A percentile compares a stretch with the other conserved stretches of the same genome.
Evolutionary conservation across 2,113 vertebrate species (phyloP).

Genomic region (Salvelinus fontinalis): DNA sequence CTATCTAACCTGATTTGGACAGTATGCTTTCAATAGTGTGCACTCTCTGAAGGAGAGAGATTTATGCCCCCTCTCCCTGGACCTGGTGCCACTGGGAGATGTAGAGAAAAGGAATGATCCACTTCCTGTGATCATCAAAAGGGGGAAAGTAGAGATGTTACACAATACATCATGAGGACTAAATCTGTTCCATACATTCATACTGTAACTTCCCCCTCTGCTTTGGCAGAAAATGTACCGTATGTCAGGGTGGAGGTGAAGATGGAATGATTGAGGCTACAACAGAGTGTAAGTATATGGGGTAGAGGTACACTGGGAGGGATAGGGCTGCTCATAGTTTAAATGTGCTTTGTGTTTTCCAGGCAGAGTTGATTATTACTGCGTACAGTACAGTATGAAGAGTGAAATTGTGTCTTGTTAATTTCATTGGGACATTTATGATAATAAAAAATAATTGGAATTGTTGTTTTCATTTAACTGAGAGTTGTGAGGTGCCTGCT

Average conservation of each 20-base stretch:
- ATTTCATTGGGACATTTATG: neutral
- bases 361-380: neutral
- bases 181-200: neutral
- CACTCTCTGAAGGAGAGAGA: constrained; percentile 56
- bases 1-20: constrained; percentile 43
- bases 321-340: neutral
- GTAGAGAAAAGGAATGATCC: constrained; percentile 40
- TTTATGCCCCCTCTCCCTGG: constrained; percentile 40
- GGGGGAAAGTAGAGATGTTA: neutral
- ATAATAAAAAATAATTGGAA: neutral
- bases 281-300: neutral
- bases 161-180: neutral
- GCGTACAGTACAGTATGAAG: neutral
- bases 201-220: neutral
- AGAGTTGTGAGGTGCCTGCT: constrained; percentile 26
- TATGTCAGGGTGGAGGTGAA: neutral
- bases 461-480: constrained; percentile 13
- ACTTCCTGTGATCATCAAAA: constrained; percentile 14
- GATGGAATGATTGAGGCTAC: neutral
- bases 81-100: constrained; percentile 29
- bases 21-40: constrained; percentile 56
- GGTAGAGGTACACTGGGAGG: too few relatives aligned
- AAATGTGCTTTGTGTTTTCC: neutral
- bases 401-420: neutral
- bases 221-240: neutral